phyloP scores from a whole-genome alignment of 2,888 invertebrate species.

The Scelioninae gen. 2 region DNA sequence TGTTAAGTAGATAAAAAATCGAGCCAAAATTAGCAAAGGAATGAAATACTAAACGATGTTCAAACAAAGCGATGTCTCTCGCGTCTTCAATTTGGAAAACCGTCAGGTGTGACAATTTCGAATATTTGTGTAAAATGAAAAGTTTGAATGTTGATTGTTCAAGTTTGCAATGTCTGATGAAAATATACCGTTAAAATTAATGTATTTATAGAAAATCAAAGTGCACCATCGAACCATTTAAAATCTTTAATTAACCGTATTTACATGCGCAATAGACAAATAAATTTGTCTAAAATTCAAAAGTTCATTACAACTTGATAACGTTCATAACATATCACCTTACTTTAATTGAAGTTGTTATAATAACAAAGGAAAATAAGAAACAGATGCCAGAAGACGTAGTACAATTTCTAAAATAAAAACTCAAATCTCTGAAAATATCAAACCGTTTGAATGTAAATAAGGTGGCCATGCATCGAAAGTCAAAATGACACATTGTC shows the following conservation, averaged over 20 bases:
- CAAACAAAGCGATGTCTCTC: background rate
- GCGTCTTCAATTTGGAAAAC: slow-evolving; percentile 7
- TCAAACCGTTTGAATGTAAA: background rate
- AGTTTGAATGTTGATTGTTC: slow-evolving; percentile 56
- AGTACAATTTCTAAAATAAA: background rate
- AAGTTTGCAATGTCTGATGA: slow-evolving; percentile 44
- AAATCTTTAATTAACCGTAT: slow-evolving; percentile 28
- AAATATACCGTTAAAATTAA: slow-evolving; percentile 11
- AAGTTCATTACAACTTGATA: too few relatives aligned
- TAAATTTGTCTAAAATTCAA: too few relatives aligned
- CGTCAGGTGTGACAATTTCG: slow-evolving; percentile 45
- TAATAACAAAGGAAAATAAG: too few relatives aligned
- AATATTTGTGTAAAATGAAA: slow-evolving; percentile 49
- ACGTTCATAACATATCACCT: too few relatives aligned
- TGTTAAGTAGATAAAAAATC: slow-evolving; percentile 9
- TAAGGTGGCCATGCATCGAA: slow-evolving; percentile 28
- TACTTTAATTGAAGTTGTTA: too few relatives aligned
- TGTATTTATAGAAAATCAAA: slow-evolving; percentile 55
- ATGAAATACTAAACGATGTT: background rate
- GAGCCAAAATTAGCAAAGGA: slow-evolving; percentile 31
- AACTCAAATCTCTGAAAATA: background rate
- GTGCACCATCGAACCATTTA: slow-evolving; percentile 52
- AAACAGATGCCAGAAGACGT: background rate
- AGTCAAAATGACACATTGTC: slow-evolving; percentile 12
- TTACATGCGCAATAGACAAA: slow-evolving; percentile 11